A percentile compares a stretch with the other conserved stretches of the same genome.
Evolutionary conservation across 2,888 invertebrate species (phyloP).

Genomic region (Tyria jacobaeae): DNA sequence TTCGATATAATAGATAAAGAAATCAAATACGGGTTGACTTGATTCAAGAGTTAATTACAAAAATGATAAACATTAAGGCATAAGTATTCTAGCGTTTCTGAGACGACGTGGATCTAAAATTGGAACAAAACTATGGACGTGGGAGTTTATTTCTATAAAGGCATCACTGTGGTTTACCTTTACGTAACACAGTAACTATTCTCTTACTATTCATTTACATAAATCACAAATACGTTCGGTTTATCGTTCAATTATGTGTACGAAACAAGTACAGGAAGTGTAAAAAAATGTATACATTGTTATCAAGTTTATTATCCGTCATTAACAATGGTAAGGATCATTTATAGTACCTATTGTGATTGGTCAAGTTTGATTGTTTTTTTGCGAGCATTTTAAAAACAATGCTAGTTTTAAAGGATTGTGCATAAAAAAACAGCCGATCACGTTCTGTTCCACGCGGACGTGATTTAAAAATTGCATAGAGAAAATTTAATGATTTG

Average conservation of each 20-base stretch:
- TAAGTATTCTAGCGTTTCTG: background rate
- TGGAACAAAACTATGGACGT: background rate
- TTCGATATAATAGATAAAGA: slow-evolving; percentile 10
- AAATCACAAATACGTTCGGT: slow-evolving; percentile 42
- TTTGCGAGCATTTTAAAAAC: slow-evolving; percentile 62
- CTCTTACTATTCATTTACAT: slow-evolving; percentile 39
- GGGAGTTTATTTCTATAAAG: background rate
- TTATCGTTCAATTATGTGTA: slow-evolving; percentile 53
- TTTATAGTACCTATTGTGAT: slow-evolving; percentile 73
- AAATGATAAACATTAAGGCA: background rate
- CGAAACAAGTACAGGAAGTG: slow-evolving; percentile 73
- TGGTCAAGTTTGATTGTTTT: slow-evolving; percentile 61
- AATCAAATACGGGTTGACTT: slow-evolving; percentile 26
- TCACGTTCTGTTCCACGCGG: slow-evolving; percentile 74
- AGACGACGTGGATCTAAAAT: slow-evolving; percentile 44
- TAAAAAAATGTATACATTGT: slow-evolving; percentile 67
- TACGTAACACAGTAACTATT: slow-evolving; percentile 45
- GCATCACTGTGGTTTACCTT: slow-evolving; percentile 28
- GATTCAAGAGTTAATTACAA: slow-evolving; percentile 18
- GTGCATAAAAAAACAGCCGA: slow-evolving; percentile 57
- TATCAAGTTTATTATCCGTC: slow-evolving; percentile 69
- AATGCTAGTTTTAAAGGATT: slow-evolving; percentile 56
- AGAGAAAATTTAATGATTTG: background rate
- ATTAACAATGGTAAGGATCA: slow-evolving; percentile 78
- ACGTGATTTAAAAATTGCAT: slow-evolving; percentile 49